A percentile compares a stretch with the other conserved stretches of the same genome.
Evolutionary conservation across 2,797 vertebrate genomes (phyloP).

Genomic region (Acestrorhynchus altus): DNA sequence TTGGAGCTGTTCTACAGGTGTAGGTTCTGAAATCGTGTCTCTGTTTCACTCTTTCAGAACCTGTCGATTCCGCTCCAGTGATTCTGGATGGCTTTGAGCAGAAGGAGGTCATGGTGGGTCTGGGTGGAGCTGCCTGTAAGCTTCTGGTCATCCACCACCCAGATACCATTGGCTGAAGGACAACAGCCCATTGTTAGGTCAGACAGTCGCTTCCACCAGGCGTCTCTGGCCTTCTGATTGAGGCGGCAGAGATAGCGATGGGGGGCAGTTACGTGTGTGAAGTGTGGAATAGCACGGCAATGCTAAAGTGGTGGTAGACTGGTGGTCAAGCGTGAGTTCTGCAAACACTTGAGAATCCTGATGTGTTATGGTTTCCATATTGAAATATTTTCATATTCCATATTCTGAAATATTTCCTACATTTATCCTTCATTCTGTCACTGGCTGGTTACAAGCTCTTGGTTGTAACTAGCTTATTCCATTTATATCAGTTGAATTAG

Average conservation of each 20-base stretch:
- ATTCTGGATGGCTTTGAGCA: slow-evolving; percentile 97
- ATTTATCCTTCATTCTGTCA: too few relatives aligned
- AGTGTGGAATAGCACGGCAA: slow-evolving; percentile 98
- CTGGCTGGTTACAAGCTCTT: too few relatives aligned
- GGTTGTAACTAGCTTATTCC: too few relatives aligned
- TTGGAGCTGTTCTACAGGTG: too few relatives aligned
- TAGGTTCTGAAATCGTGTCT: neutral
- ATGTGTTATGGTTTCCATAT: too few relatives aligned
- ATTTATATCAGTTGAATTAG: too few relatives aligned
- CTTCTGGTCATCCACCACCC: slow-evolving; percentile 92
- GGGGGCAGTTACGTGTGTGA: slow-evolving; percentile 95
- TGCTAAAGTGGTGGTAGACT: slow-evolving; percentile 91
- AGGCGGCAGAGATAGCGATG: slow-evolving; percentile 88
- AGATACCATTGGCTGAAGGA: slow-evolving; percentile 98
- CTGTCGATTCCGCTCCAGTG: slow-evolving; percentile 93
- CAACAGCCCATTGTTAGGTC: slow-evolving; percentile 93
- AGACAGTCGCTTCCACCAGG: slow-evolving; percentile 92
- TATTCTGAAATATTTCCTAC: too few relatives aligned
- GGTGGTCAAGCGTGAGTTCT: slow-evolving; percentile 92
- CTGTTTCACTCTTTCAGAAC: slow-evolving; percentile 76
- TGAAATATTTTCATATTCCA: too few relatives aligned
- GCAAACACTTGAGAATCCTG: too few relatives aligned
- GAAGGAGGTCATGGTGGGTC: slow-evolving; percentile 93
- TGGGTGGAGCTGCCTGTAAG: slow-evolving; percentile 95
- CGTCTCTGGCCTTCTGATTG: slow-evolving; percentile 89